These are phyloP conservation scores for Agrochola litura DNA, from an alignment of 2,888 invertebrate genomes.

Conservation along the genomic window DNA sequence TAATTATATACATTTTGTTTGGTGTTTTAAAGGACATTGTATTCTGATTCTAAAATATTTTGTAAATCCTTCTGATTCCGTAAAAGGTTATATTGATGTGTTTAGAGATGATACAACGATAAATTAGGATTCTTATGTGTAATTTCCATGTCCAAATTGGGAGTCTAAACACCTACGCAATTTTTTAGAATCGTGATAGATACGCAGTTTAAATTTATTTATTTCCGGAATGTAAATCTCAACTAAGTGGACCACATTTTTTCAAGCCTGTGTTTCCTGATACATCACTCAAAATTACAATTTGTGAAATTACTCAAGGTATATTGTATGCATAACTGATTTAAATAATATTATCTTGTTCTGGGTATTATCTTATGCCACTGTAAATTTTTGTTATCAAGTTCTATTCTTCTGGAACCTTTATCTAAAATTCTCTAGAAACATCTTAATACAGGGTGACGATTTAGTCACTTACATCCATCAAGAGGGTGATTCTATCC, in stretches of 20 bases:
- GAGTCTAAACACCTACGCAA: slow-evolving; percentile 25
- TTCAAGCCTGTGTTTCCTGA: neutral
- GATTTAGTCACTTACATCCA: neutral
- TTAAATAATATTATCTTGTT: neutral
- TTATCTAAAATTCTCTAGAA: neutral
- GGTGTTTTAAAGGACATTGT: slow-evolving; percentile 3
- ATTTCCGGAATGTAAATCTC: slow-evolving; percentile 16
- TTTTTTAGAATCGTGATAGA: slow-evolving; percentile 21
- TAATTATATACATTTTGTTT: neutral
- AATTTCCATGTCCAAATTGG: slow-evolving; percentile 21
- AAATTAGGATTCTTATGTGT: slow-evolving; percentile 13
- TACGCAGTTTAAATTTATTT: slow-evolving; percentile 17
- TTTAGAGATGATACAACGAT: neutral
- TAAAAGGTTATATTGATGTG: slow-evolving; percentile 19
- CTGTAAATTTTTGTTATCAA: neutral
- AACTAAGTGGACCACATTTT: neutral
- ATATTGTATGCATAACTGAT: neutral
- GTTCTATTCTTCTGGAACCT: neutral
- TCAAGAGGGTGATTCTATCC: too few species aligned
- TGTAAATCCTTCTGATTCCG: slow-evolving; percentile 3
- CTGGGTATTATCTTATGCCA: neutral
- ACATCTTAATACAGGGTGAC: neutral
- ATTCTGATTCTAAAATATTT: neutral
- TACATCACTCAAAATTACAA: neutral
- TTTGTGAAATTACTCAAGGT: neutral